Base-by-base conservation (phyloP, 2,888 invertebrate species). In the Apoda limacodes region DNA sequence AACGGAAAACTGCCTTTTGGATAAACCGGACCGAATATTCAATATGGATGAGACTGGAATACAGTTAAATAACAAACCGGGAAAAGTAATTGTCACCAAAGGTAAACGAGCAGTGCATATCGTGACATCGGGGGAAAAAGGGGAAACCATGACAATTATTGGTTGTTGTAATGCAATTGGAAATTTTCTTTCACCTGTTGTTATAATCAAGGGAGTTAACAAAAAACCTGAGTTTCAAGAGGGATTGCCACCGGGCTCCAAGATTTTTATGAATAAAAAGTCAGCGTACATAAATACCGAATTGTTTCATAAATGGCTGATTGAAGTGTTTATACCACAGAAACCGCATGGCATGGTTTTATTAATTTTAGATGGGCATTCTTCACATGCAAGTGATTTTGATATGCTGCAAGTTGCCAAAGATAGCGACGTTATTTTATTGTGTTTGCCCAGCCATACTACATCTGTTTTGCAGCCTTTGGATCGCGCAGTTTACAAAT, bases 21-120 rank as follows among this genome's bases (percentile, higher is more conserved):
- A 44, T 33, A 45, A 51, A 30, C 55, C 48, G 4, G n/a, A n/a
- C n/a, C n/a, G n/a, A n/a, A n/a, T n/a, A n/a, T n/a, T n/a, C n/a
- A n/a, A n/a, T n/a, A n/a, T n/a, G n/a, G n/a, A n/a, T n/a, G n/a
- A n/a, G n/a, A n/a, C n/a, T n/a, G n/a, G n/a, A n/a, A n/a, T n/a
- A 44, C 59, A 61, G 31, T 42, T 60, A 3, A 65, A 66, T 13
- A 61, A 62, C 39, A 54, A 51, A 37, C 48, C 60, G 20, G 50
- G 52, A 3, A 50, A 55, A 37, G 55, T 70, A 13, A 17, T 66
- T 19, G 61, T 57, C 1, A 44, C 28, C 13, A 62, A 56, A 47
- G 65, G 60, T 13, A 15, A 42, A 3, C 56, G 46, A 42, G 48
- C 43, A 25, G 55, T 66, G 6, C 42, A 52, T 9, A 30, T 40